phyloP scores from a whole-genome alignment of 2,888 invertebrate species.

The Entomobrya proxima region DNA sequence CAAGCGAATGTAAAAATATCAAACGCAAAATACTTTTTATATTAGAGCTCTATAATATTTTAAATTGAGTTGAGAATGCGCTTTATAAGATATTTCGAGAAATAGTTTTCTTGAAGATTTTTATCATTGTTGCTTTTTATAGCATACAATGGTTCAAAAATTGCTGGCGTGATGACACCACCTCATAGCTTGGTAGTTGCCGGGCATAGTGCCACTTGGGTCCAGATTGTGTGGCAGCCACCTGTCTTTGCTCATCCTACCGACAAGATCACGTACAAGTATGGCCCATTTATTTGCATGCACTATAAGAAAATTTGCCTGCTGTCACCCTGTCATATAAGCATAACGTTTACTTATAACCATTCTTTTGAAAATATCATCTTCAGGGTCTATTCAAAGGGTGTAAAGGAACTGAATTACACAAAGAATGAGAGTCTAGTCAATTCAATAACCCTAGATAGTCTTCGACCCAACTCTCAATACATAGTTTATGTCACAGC shows the following conservation, averaged over 20 bases:
- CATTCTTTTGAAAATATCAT: no score
- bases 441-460: conserved; percentile 84
- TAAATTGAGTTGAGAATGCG: no score
- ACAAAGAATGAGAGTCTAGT: conserved; percentile 82
- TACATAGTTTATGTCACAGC: conserved; percentile 87
- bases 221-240: conserved; percentile 89
- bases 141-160: conserved; percentile 78
- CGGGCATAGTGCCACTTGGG: conserved; percentile 88
- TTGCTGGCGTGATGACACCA: conserved; percentile 86
- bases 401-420: conserved; percentile 82
- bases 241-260: conserved; percentile 89
- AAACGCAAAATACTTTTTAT: no score
- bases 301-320: not conserved
- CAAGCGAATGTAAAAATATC: conserved; percentile 76
- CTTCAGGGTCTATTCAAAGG: conserved; percentile 84
- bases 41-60: no score
- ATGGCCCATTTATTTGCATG: conserved; percentile 57
- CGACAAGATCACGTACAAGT: conserved; percentile 87
- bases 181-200: conserved; percentile 88
- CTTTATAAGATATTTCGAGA: no score
- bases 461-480: conserved; percentile 87
- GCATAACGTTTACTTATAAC: not conserved
- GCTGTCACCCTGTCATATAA: not conserved
- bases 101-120: not conserved
- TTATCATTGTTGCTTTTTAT: conserved; percentile 9